phyloP scores from a whole-genome alignment of 2,888 invertebrate genomes.

The Hedya salicella region DNA sequence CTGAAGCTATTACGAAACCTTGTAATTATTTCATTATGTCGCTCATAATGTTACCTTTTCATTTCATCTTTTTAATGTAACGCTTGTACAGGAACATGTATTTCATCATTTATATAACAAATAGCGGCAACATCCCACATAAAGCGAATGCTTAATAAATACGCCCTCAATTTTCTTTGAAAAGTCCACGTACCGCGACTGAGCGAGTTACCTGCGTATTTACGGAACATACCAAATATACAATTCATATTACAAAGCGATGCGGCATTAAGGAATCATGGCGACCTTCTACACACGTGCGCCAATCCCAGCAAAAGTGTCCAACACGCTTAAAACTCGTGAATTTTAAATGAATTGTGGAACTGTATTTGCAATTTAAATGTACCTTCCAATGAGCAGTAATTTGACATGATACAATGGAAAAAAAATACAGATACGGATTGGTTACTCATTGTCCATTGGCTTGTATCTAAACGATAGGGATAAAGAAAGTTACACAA shows the following conservation, averaged over 20 bases:
- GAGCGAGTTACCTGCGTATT: constrained; percentile 17
- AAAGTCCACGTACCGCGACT: constrained; percentile 4
- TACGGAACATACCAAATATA: constrained; percentile 10
- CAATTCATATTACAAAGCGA: constrained; percentile 32
- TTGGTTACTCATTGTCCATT: too few species aligned
- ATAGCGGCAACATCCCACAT: constrained; percentile 5
- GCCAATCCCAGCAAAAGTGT: constrained; percentile 26
- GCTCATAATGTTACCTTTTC: too few species aligned
- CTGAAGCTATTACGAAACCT: too few species aligned
- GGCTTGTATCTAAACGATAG: too few species aligned
- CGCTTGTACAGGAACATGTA: not conserved
- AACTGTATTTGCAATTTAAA: not conserved
- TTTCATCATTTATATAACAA: constrained; percentile 1
- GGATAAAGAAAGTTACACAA: too few species aligned
- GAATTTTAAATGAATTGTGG: constrained; percentile 6
- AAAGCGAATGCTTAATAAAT: constrained; percentile 37
- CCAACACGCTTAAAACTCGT: constrained; percentile 5
- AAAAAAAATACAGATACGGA: too few species aligned
- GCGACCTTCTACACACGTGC: constrained; percentile 29
- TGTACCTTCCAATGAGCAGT: too few species aligned
- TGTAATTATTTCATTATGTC: too few species aligned
- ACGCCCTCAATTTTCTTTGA: constrained; percentile 22
- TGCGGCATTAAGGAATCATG: constrained; percentile 34
- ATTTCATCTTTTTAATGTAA: not conserved
- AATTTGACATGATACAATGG: too few species aligned